These are phyloP conservation scores for Acanthococcus lagerstroemiae DNA, from an alignment of 2,888 invertebrate genomes.

Conservation along the genomic window DNA sequence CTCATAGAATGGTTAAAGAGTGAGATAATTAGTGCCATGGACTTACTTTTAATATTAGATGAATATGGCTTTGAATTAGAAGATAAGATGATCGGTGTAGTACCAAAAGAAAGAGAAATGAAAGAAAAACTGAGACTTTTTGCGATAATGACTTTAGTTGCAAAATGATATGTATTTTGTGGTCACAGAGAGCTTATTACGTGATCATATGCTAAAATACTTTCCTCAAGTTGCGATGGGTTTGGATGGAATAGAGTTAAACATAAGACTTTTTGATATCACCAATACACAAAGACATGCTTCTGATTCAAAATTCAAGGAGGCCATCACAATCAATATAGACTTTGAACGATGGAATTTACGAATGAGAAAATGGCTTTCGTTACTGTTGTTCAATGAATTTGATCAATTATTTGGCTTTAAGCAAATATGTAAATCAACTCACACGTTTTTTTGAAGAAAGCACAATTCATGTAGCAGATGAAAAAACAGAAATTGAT, in stretches of 20 bases:
- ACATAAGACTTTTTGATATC: neutral
- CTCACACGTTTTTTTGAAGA: neutral
- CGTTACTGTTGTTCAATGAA: neutral
- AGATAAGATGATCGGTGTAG: neutral
- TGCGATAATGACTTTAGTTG: neutral
- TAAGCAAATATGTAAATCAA: neutral
- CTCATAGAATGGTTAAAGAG: neutral
- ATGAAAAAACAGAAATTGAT: neutral
- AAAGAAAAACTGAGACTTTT: neutral
- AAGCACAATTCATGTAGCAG: neutral
- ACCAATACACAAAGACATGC: neutral
- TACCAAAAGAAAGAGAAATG: neutral
- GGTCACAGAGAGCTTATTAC: neutral
- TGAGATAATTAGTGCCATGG: neutral
- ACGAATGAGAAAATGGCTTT: neutral
- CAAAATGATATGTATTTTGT: neutral
- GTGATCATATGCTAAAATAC: neutral
- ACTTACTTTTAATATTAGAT: neutral
- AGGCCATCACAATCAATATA: neutral
- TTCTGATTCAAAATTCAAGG: neutral
- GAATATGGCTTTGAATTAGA: neutral
- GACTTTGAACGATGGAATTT: slow-evolving; percentile 4
- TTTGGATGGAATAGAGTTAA: neutral
- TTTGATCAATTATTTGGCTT: neutral
- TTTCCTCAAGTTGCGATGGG: neutral